phyloP scores from a whole-genome alignment of 2,888 invertebrate species.

The Drosophila sordidula region DNA sequence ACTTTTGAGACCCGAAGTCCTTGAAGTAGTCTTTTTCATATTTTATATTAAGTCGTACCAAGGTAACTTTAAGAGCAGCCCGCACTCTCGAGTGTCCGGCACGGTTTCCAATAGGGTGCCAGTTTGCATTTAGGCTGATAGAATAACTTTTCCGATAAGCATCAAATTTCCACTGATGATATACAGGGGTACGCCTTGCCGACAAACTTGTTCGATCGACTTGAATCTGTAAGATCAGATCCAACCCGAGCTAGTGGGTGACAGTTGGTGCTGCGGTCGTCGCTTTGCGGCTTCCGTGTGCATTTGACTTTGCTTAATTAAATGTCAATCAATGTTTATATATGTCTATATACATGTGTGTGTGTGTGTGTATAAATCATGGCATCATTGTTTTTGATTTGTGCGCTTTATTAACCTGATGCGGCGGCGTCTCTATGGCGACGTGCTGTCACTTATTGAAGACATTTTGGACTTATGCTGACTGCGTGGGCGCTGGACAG shows the following conservation, averaged over 20 bases:
- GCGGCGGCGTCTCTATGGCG: constrained; percentile 66
- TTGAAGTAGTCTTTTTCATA: background rate
- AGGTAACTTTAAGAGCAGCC: constrained; percentile 20
- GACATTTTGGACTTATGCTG: constrained; percentile 51
- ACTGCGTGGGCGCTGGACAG: constrained; percentile 67
- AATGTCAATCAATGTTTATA: constrained; percentile 70
- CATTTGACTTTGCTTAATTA: constrained; percentile 77
- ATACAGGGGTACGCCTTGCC: constrained; percentile 70
- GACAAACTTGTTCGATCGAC: constrained; percentile 66
- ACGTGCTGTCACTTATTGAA: constrained; percentile 50
- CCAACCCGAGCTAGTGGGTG: constrained; percentile 63
- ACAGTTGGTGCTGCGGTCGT: constrained; percentile 46
- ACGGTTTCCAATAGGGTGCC: constrained; percentile 26
- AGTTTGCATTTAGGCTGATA: constrained; percentile 56
- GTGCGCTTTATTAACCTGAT: constrained; percentile 73
- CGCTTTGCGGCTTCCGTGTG: constrained; percentile 68
- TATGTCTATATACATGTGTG: constrained; percentile 19
- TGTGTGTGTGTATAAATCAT: constrained; percentile 22
- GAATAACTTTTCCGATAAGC: constrained; percentile 75
- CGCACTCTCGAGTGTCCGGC: constrained; percentile 16
- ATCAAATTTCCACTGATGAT: constrained; percentile 75
- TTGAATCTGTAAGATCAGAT: constrained; percentile 47
- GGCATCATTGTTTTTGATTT: constrained; percentile 74
- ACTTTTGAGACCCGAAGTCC: too few species aligned
- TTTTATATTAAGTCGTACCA: background rate